phyloP scores from a whole-genome alignment of 2,888 invertebrate genomes.

The Nasonia oneida region DNA sequence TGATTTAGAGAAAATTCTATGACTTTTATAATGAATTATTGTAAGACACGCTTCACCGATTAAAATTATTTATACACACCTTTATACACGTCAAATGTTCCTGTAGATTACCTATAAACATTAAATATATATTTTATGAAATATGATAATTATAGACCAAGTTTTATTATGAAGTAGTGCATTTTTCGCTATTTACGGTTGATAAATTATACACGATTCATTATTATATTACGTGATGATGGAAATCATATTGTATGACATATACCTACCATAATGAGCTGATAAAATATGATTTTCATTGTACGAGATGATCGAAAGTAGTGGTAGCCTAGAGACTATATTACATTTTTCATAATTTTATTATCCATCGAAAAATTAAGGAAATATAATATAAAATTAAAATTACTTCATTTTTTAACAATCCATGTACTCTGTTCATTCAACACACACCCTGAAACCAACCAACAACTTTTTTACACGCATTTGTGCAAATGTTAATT shows the following conservation, averaged over 20 bases:
- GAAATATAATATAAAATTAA: not conserved
- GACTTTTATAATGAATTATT: constrained; percentile 5
- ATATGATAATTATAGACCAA: not conserved
- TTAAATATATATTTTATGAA: not conserved
- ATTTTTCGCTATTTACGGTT: constrained; percentile 17
- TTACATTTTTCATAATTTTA: not conserved
- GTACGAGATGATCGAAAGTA: not conserved
- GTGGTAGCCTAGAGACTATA: not conserved
- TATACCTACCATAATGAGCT: not conserved
- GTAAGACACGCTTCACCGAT: not conserved
- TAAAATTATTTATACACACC: constrained; percentile 2
- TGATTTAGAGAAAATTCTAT: constrained; percentile 10
- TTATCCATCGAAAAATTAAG: not conserved
- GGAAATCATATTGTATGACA: not conserved
- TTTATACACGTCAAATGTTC: not conserved
- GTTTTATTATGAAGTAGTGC: constrained; percentile 27
- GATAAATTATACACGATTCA: not conserved
- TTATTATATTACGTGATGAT: not conserved
- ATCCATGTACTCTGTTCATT: not conserved
- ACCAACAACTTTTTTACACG: not conserved
- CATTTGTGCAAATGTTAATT: not conserved
- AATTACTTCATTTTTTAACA: not conserved
- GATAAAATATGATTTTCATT: constrained; percentile 28
- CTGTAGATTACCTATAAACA: not conserved
- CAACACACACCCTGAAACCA: not conserved